Conservation (phyloP, 1,140 invertebrate species). For the Listronotus oregonensis region DNA sequence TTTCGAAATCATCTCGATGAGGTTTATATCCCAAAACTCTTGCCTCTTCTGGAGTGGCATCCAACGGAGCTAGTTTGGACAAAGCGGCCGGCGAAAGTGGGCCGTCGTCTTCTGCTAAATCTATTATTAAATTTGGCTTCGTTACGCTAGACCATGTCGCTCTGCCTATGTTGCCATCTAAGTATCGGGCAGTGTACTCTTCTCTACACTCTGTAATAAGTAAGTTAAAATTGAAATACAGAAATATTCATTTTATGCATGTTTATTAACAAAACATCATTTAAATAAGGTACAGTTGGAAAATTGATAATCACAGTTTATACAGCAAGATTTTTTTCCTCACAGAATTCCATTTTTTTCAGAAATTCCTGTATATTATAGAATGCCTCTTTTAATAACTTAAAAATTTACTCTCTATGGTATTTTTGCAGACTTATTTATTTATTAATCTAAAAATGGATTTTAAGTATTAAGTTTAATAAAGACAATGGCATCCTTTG, state of each 20-base stretch:
- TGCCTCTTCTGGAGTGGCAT: conserved; percentile 82
- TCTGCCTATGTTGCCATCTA: conserved; percentile 87
- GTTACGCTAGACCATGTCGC: conserved; percentile 78
- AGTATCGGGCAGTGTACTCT: conserved; percentile 87
- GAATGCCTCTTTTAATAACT: too few species aligned
- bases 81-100: conserved; percentile 78
- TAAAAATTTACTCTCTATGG: too few species aligned
- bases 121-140: conserved; percentile 70
- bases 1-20: conserved; percentile 94
- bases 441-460: too few species aligned
- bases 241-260: conserved; percentile 3
- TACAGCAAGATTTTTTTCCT: too few species aligned
- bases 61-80: conserved; percentile 74
- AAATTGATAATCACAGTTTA: too few species aligned
- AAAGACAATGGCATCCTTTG: too few species aligned
- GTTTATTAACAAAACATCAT: conserved; percentile 6
- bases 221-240: too few species aligned
- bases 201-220: conserved; percentile 82
- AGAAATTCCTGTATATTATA: too few species aligned
- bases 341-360: too few species aligned
- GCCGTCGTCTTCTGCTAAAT: conserved; percentile 77
- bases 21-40: conserved; percentile 94
- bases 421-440: too few species aligned
- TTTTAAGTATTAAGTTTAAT: too few species aligned
- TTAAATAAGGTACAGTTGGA: too few species aligned